Evolutionary conservation across 2,797 vertebrate genomes (phyloP).

Genomic region (Benthosema pterotum): DNA sequence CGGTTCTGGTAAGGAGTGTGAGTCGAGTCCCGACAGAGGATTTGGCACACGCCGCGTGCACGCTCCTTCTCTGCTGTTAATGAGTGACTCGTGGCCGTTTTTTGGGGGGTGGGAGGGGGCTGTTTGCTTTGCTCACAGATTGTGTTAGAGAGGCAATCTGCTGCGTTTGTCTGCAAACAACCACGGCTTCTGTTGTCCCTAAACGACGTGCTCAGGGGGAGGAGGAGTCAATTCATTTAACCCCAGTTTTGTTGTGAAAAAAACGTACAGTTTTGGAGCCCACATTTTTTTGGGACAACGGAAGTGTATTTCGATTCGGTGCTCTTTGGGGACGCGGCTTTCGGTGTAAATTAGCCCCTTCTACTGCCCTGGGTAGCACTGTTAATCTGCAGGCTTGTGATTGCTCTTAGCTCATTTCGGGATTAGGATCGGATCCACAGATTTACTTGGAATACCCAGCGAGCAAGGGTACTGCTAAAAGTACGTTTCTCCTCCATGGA

Average conservation of each 20-base stretch:
- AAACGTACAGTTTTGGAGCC: conserved; percentile 18
- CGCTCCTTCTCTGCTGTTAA: conserved; percentile 51
- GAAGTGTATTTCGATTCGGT: neutral
- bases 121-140: conserved; percentile 51
- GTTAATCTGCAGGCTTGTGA: conserved; percentile 41
- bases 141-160: conserved; percentile 57
- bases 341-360: conserved; percentile 38
- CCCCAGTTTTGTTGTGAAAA: conserved; percentile 16
- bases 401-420: conserved; percentile 15
- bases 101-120: too few relatives aligned
- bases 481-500: conserved; percentile 10
- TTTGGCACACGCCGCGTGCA: conserved; percentile 41
- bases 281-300: neutral
- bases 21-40: conserved; percentile 68
- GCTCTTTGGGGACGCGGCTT: conserved; percentile 25
- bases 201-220: conserved; percentile 19
- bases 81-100: conserved; percentile 59
- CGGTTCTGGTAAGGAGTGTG: conserved; percentile 66
- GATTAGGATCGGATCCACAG: conserved; percentile 1
- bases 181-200: conserved; percentile 19
- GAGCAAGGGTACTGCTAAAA: neutral
- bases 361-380: conserved; percentile 20
- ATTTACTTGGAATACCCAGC: conserved; percentile 24
- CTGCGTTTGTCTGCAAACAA: conserved; percentile 42
- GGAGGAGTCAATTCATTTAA: conserved; percentile 30